Conservation (phyloP, 2,888 invertebrate species). For the Rhaphigaster nebulosa region DNA sequence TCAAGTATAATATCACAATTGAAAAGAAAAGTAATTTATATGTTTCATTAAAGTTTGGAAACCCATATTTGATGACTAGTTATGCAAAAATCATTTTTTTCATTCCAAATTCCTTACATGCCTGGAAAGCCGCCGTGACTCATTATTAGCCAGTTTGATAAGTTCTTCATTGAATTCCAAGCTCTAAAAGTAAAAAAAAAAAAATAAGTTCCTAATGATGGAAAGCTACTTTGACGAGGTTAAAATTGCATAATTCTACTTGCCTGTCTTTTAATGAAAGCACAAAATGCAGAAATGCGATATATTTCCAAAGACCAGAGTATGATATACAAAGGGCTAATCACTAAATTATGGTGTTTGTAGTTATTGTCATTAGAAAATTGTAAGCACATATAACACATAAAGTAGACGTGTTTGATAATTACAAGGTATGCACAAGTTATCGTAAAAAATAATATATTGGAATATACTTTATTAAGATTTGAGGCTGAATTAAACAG, state of each 20-base stretch:
- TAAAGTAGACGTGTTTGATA: slow-evolving; percentile 4
- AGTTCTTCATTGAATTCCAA: slow-evolving; percentile 22
- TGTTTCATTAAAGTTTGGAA: too few species aligned
- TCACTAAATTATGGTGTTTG: neutral
- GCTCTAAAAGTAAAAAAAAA: neutral
- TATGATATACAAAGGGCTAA: neutral
- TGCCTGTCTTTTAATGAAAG: neutral
- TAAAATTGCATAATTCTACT: neutral
- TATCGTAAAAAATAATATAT: neutral
- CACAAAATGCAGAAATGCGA: slow-evolving; percentile 11
- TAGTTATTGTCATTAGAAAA: neutral
- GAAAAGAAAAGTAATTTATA: too few species aligned
- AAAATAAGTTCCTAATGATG: neutral
- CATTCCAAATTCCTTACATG: neutral
- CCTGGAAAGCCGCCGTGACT: neutral
- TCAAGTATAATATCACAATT: too few species aligned
- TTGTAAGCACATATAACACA: slow-evolving; percentile 26
- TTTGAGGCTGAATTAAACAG: neutral
- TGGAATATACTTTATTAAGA: neutral
- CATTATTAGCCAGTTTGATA: neutral
- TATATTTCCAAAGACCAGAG: neutral
- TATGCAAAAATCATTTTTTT: neutral
- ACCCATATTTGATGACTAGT: too few species aligned
- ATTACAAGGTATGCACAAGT: neutral
- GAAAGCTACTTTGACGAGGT: neutral